Percentiles rank a stretch among this genome's conserved stretches.
Evolutionary conservation across 2,113 vertebrate species (phyloP).

Genomic region (Entelurus aequoreus): DNA sequence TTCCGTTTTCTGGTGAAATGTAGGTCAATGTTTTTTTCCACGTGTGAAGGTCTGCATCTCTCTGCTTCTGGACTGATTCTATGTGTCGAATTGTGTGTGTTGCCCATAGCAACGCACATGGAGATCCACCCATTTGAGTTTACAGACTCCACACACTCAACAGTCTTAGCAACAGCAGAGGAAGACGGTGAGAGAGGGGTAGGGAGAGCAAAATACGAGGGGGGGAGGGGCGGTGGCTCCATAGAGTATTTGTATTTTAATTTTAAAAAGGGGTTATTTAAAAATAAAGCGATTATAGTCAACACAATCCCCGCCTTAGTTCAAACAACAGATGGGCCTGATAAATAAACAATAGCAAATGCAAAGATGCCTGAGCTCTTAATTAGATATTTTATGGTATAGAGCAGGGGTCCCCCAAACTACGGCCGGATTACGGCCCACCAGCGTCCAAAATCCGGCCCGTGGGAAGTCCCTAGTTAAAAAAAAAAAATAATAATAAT

Average conservation of each 20-base stretch:
- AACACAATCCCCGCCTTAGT: conserved; percentile 17
- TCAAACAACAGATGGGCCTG: conserved; percentile 33
- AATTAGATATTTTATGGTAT: conserved; percentile 39
- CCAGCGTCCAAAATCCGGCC: too few relatives aligned
- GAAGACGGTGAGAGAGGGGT: conserved; percentile 27
- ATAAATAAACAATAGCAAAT: conserved; percentile 18
- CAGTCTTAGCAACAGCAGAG: conserved; percentile 63
- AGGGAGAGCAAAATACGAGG: conserved; percentile 23
- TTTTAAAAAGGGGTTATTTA: conserved; percentile 36
- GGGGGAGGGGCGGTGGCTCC: conserved; percentile 49
- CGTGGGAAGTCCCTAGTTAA: too few relatives aligned
- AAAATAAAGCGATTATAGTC: conserved; percentile 24
- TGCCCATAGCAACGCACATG: conserved; percentile 65
- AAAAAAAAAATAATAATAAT: too few relatives aligned
- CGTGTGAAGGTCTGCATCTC: conserved; percentile 41
- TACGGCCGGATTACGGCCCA: too few relatives aligned
- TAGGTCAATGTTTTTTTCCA: conserved; percentile 53
- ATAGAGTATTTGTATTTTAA: conserved; percentile 37
- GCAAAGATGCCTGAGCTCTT: conserved; percentile 25
- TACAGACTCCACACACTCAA: conserved; percentile 38
- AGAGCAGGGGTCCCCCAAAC: too few relatives aligned
- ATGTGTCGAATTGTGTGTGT: conserved; percentile 41
- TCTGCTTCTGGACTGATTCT: conserved; percentile 29
- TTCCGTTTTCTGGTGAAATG: conserved; percentile 24
- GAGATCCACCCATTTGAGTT: conserved; percentile 53